Conservation (phyloP, 2,888 invertebrate genomes). For the Leptinotarsa juncta region DNA sequence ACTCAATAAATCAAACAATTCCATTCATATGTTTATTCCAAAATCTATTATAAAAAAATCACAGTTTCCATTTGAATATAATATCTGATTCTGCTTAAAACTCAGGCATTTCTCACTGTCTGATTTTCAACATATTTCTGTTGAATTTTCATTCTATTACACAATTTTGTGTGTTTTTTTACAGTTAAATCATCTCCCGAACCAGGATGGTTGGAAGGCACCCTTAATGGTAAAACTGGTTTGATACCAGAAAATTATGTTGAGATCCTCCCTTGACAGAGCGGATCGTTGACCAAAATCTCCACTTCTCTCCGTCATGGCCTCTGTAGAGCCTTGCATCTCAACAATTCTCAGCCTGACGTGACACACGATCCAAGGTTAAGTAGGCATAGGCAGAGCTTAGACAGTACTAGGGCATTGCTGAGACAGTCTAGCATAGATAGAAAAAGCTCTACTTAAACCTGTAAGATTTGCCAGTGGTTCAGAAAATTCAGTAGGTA, state of each 20-base stretch:
- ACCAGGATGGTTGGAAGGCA: slow-evolving; percentile 98
- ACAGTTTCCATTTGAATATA: too few relatives aligned
- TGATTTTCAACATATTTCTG: too few relatives aligned
- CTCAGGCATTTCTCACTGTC: too few relatives aligned
- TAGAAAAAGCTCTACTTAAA: slow-evolving; percentile 60
- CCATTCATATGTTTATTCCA: too few relatives aligned
- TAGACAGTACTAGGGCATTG: slow-evolving; percentile 56
- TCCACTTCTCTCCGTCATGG: slow-evolving; percentile 61
- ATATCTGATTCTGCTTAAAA: too few relatives aligned
- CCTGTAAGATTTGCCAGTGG: not conserved
- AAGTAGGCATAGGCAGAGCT: slow-evolving; percentile 59
- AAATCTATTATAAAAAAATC: too few relatives aligned
- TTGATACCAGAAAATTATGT: slow-evolving; percentile 97
- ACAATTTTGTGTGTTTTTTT: slow-evolving; percentile 43
- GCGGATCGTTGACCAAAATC: slow-evolving; percentile 60
- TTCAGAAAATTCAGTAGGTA: not conserved
- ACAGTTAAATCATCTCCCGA: slow-evolving; percentile 90
- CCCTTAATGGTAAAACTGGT: slow-evolving; percentile 90
- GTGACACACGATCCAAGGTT: slow-evolving; percentile 48
- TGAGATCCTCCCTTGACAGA: slow-evolving; percentile 80
- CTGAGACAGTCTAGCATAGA: slow-evolving; percentile 56
- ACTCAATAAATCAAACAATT: too few relatives aligned
- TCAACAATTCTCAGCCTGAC: slow-evolving; percentile 56
- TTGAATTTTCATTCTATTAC: too few relatives aligned
- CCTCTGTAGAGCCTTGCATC: slow-evolving; percentile 60